phyloP scores from a whole-genome alignment of 2,888 invertebrate genomes.

The Arrhopalites spinosus region DNA sequence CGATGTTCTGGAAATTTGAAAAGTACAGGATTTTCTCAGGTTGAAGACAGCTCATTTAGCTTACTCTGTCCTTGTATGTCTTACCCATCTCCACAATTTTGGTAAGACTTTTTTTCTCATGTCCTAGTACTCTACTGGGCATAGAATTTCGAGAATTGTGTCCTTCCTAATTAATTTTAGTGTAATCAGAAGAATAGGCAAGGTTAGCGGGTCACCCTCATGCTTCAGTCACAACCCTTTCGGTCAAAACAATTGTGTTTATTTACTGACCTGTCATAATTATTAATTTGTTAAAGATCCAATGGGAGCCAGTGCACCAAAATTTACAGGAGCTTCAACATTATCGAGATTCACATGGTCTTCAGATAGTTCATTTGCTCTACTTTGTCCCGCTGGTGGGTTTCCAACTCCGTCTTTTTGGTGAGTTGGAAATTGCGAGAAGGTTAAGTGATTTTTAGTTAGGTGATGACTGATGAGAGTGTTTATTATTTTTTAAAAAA shows the following conservation, averaged over 20 bases:
- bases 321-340: conserved; percentile 54
- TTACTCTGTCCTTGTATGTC: conserved; percentile 66
- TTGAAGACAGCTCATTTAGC: conserved; percentile 53
- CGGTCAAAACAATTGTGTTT: too few relatives aligned
- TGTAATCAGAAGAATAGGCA: too few relatives aligned
- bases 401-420: conserved; percentile 40
- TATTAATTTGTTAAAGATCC: conserved; percentile 16
- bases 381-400: conserved; percentile 48
- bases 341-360: conserved; percentile 39
- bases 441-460: neutral
- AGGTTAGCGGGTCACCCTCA: too few relatives aligned
- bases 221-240: too few relatives aligned
- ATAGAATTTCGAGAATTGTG: too few relatives aligned
- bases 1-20: conserved; percentile 53
- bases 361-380: conserved; percentile 41
- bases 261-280: too few relatives aligned
- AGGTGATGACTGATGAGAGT: neutral
- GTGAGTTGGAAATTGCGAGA: neutral
- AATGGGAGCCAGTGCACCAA: conserved; percentile 56
- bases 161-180: too few relatives aligned
- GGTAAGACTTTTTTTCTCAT: conserved; percentile 60
- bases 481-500: too few relatives aligned
- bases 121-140: too few relatives aligned
- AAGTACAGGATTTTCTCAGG: conserved; percentile 52
- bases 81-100: conserved; percentile 65